These are phyloP conservation scores for Mionectes macconnelli DNA, from an alignment of 2,113 vertebrate genomes.

Conservation along the genomic window DNA sequence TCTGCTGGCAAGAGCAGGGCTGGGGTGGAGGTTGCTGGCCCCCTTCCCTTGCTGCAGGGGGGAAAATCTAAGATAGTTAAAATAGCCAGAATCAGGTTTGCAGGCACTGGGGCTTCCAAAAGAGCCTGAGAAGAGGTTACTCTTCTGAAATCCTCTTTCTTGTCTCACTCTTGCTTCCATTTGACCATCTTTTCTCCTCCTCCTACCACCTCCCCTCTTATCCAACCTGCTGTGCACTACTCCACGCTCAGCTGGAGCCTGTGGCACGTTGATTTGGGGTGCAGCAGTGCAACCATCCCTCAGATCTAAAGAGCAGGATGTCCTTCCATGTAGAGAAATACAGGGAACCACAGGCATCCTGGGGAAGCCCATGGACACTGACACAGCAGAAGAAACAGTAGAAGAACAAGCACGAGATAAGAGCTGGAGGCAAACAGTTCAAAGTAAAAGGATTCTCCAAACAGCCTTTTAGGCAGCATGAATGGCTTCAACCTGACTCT, in stretches of 20 bases:
- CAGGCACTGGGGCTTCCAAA: neutral
- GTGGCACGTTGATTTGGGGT: neutral
- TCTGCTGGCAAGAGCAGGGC: constrained; percentile 30
- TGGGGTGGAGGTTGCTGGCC: constrained; percentile 56
- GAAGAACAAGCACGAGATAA: neutral
- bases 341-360: neutral
- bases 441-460: neutral
- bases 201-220: neutral
- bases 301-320: neutral
- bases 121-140: neutral
- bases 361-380: neutral
- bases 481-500: neutral
- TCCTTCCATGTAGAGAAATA: neutral
- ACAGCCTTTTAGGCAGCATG: neutral
- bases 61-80: constrained; percentile 46
- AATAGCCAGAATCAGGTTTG: neutral
- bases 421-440: neutral
- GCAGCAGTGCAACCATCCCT: neutral
- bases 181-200: neutral
- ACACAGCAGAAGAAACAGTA: neutral
- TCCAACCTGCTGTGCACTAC: neutral
- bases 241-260: neutral
- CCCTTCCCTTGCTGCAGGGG: constrained; percentile 11
- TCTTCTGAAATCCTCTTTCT: neutral
- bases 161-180: neutral